Base-by-base conservation (phyloP, 1,140 invertebrate species). In the Ptiloglossa arizonensis region DNA sequence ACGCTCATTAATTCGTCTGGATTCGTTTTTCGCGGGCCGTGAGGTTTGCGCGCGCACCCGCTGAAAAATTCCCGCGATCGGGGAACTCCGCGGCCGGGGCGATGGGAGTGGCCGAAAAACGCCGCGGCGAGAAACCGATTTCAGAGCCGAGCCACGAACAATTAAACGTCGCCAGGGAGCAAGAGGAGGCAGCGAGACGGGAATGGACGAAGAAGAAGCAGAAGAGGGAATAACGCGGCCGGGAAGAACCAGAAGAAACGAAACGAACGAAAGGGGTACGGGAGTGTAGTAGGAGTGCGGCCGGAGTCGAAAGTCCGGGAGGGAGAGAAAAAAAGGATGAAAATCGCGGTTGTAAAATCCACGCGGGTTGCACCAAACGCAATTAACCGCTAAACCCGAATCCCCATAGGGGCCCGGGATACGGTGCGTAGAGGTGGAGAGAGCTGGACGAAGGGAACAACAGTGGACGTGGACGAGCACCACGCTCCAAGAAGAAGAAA, bases 381-480 rank as follows among this genome's bases (percentile, higher is more conserved):
- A 92, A 92, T 92, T 92, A 92, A 91, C 88, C 87, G 88, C 85
- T 84, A 88, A 90, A 87, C 82, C 86, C 89, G 89, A 90, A 91
- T 88, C 87, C 89, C 89, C 88, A 89, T 89, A 89, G 88, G 87
- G 89, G 89, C 87, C 84, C 83, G 79, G 80, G 81, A 80, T 76
- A 48, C 29, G 71, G 75, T 68, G 81, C 69, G 80, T 83, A 80
- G 72, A 80, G 82, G 68, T 76, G 44, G 76, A 75, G 81, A 70
- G 74, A 48, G 60, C 13, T 54, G 27, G 71, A 77, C 54, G 75
- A 71, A 75, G 79, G 79, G 79, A 78, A 68, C 54, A 64, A 41
- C 44, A 64, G 60, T 44, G 75, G 68, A 44, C 15, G 64, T 2
- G 24, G 54, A 29, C 48, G 32, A 52, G 76, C 77, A 82, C 64